Conservation (phyloP, 2,113 vertebrate species). For the Cynopterus brachyotis region DNA sequence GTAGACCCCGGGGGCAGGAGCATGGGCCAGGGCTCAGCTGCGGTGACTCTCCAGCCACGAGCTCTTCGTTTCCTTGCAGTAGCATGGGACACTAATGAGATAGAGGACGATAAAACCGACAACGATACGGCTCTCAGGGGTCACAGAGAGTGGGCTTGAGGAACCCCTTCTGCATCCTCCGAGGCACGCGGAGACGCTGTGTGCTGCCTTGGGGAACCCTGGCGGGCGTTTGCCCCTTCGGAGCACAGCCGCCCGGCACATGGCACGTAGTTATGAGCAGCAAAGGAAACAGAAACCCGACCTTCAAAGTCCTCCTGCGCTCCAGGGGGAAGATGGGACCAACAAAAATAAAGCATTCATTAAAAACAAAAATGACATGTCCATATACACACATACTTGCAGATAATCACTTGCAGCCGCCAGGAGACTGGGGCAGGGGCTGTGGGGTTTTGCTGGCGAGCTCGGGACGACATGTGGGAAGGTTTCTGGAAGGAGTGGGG, state of each 20-base stretch:
- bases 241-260: not conserved
- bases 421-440: not conserved
- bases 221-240: not conserved
- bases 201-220: not conserved
- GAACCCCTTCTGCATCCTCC: not conserved
- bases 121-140: not conserved
- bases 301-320: slow-evolving; percentile 29
- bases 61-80: not conserved
- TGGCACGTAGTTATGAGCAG: not conserved
- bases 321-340: slow-evolving; percentile 56
- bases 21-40: not conserved
- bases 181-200: not conserved
- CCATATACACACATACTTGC: not conserved
- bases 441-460: not conserved
- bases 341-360: slow-evolving; percentile 55
- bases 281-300: slow-evolving; percentile 15
- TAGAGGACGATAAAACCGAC: accelerated
- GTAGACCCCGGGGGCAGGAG: not conserved
- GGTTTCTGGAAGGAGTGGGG: not conserved
- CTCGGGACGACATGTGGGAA: not conserved
- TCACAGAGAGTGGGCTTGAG: not conserved
- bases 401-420: slow-evolving; percentile 66
- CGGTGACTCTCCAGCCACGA: not conserved
- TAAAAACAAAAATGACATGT: slow-evolving; percentile 56
- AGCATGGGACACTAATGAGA: not conserved